Conservation (phyloP, 2,113 vertebrate species). For the Hippocampus guttulatus region DNA sequence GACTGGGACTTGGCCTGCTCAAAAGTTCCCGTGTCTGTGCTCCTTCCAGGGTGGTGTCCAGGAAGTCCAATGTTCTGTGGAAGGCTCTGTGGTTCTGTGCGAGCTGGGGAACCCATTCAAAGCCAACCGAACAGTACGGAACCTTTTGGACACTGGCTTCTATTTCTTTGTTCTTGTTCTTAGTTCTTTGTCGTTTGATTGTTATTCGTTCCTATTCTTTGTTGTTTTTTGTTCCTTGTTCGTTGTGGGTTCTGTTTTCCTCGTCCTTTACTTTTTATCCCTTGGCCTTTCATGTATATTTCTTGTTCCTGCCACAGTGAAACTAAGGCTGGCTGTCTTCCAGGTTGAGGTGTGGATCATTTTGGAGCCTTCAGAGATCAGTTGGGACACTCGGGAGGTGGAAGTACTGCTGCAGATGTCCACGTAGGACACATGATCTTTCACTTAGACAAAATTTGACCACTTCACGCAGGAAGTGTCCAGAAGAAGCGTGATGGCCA, state of each 20-base stretch:
- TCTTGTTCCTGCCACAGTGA: background rate
- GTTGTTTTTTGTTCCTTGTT: background rate
- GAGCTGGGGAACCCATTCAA: conserved; percentile 87
- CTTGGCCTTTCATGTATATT: background rate
- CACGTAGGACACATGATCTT: conserved; percentile 73
- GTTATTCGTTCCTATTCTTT: background rate
- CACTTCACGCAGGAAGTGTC: background rate
- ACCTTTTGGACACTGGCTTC: background rate
- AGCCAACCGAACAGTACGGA: conserved; percentile 74
- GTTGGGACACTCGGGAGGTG: conserved; percentile 73
- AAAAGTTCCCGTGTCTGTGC: background rate
- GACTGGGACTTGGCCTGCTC: background rate
- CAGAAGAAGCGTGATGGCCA: background rate
- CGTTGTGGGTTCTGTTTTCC: background rate
- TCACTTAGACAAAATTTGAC: background rate
- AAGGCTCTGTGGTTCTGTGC: conserved; percentile 67
- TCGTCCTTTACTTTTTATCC: background rate
- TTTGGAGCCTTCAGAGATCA: conserved; percentile 76
- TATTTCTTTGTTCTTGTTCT: too few species aligned
- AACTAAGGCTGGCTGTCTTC: conserved; percentile 1
- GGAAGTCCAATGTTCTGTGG: conserved; percentile 27
- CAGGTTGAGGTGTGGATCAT: conserved; percentile 79
- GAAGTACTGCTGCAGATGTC: conserved; percentile 73
- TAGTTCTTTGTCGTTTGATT: background rate
- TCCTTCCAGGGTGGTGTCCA: conserved; percentile 33